phyloP scores from a whole-genome alignment of 1,140 invertebrate genomes.

The Sitodiplosis mosellana region DNA sequence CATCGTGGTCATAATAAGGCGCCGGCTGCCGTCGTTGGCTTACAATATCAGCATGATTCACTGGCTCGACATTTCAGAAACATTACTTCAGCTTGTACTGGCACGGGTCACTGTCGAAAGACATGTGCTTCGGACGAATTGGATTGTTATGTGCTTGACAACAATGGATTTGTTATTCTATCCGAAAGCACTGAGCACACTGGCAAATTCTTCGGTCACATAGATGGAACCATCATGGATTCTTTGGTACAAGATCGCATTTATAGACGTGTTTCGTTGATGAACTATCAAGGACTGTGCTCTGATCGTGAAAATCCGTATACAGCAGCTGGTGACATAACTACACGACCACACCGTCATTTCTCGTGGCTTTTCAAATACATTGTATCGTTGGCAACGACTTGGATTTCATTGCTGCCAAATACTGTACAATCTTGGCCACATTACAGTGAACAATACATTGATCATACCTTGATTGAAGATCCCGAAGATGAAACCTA shows the following conservation, averaged over 20 bases:
- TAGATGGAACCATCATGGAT: conserved; percentile 90
- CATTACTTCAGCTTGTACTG: conserved; percentile 62
- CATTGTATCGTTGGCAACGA: conserved; percentile 15
- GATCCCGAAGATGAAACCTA: conserved; percentile 20
- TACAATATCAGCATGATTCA: conserved; percentile 66
- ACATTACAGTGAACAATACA: conserved; percentile 11
- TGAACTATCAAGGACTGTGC: conserved; percentile 78
- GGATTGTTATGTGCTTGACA: conserved; percentile 82
- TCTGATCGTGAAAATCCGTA: conserved; percentile 53
- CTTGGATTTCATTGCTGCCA: conserved; percentile 19
- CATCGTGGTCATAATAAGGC: conserved; percentile 55
- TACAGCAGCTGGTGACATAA: conserved; percentile 30
- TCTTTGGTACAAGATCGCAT: conserved; percentile 77
- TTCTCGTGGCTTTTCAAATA: conserved; percentile 19
- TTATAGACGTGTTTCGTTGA: conserved; percentile 67
- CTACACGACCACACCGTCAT: conserved; percentile 12
- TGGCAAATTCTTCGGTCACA: conserved; percentile 78
- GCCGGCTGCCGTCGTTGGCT: conserved; percentile 74
- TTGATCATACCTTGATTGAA: conserved; percentile 19
- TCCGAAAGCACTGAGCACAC: conserved; percentile 69
- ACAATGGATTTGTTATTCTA: conserved; percentile 84
- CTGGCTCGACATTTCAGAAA: conserved; percentile 68
- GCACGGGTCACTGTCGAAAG: conserved; percentile 45
- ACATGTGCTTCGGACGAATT: conserved; percentile 70
- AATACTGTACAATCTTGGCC: conserved; percentile 15